Conservation (phyloP, 2,113 vertebrate genomes). For the Carettochelys insculpta region DNA sequence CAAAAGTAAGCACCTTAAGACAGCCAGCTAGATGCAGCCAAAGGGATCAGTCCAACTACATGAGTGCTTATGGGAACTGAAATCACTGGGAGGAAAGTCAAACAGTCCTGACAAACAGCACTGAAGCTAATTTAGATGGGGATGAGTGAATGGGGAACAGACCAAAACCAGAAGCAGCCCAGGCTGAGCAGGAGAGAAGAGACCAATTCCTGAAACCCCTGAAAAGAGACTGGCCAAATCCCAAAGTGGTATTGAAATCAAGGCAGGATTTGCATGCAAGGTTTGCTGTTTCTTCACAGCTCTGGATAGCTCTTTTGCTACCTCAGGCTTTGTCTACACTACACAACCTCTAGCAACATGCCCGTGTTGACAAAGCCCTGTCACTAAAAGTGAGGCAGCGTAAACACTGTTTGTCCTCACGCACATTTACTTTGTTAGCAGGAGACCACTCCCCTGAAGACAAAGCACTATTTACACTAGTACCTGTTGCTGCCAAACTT, state of each 20-base stretch:
- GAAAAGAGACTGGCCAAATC: constrained; percentile 3
- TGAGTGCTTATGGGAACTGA: background rate
- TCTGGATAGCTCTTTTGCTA: background rate
- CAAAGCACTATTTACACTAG: no score
- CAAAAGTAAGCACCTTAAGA: background rate
- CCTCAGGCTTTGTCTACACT: background rate
- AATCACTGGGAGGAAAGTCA: background rate
- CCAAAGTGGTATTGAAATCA: background rate
- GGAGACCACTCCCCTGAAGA: no score
- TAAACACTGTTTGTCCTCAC: no score
- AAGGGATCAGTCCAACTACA: background rate
- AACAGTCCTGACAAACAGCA: background rate
- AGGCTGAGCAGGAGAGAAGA: background rate
- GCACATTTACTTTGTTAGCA: no score
- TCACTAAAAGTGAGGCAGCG: no score
- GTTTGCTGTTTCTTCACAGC: background rate
- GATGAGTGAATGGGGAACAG: background rate
- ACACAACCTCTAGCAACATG: no score
- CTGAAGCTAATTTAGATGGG: background rate
- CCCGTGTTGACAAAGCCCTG: no score
- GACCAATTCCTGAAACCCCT: background rate
- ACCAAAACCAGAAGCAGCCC: constrained; percentile 28
- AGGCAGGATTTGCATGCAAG: constrained; percentile 2
- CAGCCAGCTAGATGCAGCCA: background rate
- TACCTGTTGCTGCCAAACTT: no score